These are phyloP conservation scores for Salvelinus fontinalis DNA, from an alignment of 2,113 vertebrate species.

Conservation along the genomic window DNA sequence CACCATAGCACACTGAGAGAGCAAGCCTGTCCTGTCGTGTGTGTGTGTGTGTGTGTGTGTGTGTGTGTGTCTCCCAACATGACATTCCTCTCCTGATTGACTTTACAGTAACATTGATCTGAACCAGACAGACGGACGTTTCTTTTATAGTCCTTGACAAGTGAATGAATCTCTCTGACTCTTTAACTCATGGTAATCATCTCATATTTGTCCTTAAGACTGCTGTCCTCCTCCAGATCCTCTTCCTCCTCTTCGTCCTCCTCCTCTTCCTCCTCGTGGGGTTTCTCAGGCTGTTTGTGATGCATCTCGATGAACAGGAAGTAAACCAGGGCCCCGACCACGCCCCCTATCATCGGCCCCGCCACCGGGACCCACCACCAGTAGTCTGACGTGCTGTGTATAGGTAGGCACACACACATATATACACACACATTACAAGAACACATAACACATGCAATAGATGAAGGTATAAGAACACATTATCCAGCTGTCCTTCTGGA, in stretches of 20 bases:
- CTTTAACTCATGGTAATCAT: conserved; percentile 78
- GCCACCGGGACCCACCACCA: conserved; percentile 96
- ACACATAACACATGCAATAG: neutral
- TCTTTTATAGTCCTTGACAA: neutral
- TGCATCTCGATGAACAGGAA: conserved; percentile 85
- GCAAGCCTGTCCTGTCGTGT: conserved; percentile 16
- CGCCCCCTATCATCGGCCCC: conserved; percentile 85
- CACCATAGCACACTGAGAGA: conserved; percentile 15
- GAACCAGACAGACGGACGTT: neutral
- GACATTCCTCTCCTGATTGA: conserved; percentile 28
- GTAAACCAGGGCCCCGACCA: conserved; percentile 81
- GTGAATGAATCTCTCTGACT: conserved; percentile 18
- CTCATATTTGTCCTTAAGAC: conserved; percentile 83
- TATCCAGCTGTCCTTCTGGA: too few species aligned
- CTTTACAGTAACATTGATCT: conserved; percentile 14
- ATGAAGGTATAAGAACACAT: too few species aligned
- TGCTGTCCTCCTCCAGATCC: conserved; percentile 71
- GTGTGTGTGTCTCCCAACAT: too few species aligned
- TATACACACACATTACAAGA: neutral
- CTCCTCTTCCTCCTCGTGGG: conserved; percentile 43
- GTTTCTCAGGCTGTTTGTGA: conserved; percentile 63
- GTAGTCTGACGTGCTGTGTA: conserved; percentile 81
- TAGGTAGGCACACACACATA: neutral
- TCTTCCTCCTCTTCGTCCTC: conserved; percentile 70
- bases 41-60: too few species aligned